Evolutionary conservation across 1,140 invertebrate species (phyloP).

Genomic region (Aphelenchoides avenae): DNA sequence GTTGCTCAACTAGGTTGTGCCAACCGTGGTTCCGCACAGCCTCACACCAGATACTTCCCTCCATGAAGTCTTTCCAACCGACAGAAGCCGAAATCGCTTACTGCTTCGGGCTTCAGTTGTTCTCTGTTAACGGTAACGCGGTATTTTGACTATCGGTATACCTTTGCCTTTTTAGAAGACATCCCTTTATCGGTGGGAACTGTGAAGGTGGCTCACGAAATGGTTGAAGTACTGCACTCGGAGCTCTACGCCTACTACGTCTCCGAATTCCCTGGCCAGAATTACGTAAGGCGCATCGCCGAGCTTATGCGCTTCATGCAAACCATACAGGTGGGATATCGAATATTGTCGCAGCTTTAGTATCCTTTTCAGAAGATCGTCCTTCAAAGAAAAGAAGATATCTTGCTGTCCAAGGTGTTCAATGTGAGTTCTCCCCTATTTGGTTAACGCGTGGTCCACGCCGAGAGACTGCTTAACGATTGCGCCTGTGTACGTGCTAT

Average conservation of each 20-base stretch:
- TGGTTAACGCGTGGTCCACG: too few species aligned
- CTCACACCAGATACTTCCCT: conserved; percentile 12
- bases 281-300: conserved; percentile 6
- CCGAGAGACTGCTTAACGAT: too few species aligned
- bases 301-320: conserved; percentile 11
- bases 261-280: not conserved
- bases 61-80: conserved; percentile 15
- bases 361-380: conserved; percentile 14
- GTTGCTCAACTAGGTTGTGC: not conserved
- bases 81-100: conserved; percentile 11
- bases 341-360: not conserved
- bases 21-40: conserved; percentile 2
- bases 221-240: conserved; percentile 7
- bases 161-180: too few species aligned
- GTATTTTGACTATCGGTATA: too few species aligned
- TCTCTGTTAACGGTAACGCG: conserved; percentile 2
- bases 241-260: conserved; percentile 15
- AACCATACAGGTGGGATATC: conserved; percentile 13
- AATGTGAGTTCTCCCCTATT: too few species aligned
- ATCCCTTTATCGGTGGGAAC: too few species aligned
- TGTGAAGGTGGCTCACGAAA: too few species aligned
- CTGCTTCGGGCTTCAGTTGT: conserved; percentile 19
- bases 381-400: conserved; percentile 13
- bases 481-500: too few species aligned
- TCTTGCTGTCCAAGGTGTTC: conserved; percentile 18